Evolutionary conservation across 1,140 invertebrate species (phyloP), one percentile per base, ranked within the genome.

Genomic region (Calliopsis andreniformis): DNA sequence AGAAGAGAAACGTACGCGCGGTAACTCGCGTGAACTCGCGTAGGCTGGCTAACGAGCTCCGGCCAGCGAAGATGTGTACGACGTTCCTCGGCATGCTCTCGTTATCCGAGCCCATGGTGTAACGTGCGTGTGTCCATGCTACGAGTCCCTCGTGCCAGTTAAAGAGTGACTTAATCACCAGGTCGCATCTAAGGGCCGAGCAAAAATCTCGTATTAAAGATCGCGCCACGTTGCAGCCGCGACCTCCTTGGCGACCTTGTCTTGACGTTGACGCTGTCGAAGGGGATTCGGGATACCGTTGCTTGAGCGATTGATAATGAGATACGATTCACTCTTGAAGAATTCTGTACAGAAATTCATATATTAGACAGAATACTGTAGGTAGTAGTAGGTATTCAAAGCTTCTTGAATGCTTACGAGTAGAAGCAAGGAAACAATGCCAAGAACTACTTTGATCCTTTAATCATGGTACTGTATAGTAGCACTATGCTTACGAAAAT

Each of bases 1-100:
- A 77, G 76, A 83, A 64, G 59, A 68, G 72, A 70, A 64, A 78
- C 71, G 59, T 47, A 62, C 70, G 53, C 67, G 61, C 4, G 3
- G 71, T 79, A 80, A 81, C 85, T 87, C 84, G 87, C 78, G 84
- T 80, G 87, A 87, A 86, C 51, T n/a, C 85, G 85, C 83, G 86
- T 85, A 86, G 87, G 86, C 61, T 59, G 87, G 79, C 81, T 88
- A 88, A 88, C 87, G 87, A 88, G 87, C 86, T 86, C 82, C 72
- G 23, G 35, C 59, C 49, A 59, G 43, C 79, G 68, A 62, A 82
- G 86, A 82, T 76, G 87, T 82, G 83, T 76, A 80, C 78, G 84
- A 80, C 78, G 79, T 75, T 83, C 69, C 35, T 62, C 64, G 72
- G 62, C 66, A 67, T 83, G 79, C 85, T 87, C 87, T 87, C 87